A percentile compares a stretch with the other conserved stretches of the same genome.
These are phyloP conservation scores for Meandrina meandrites DNA, from an alignment of 92 coral and sea anemone species.

Conservation along the genomic window DNA sequence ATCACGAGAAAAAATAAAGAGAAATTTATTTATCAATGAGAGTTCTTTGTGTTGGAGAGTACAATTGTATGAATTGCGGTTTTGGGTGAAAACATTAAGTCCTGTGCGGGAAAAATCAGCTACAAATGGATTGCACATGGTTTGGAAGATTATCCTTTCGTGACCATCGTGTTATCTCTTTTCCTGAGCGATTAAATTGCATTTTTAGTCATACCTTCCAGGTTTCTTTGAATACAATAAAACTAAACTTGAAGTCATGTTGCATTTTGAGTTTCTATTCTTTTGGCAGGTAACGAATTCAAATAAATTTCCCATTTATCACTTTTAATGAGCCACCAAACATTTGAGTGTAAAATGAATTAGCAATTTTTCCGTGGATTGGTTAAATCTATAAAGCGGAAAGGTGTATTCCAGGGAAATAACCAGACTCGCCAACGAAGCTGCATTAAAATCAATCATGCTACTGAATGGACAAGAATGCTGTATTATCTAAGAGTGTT, in stretches of 20 bases:
- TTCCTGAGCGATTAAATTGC: not conserved
- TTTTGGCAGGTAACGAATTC: constrained; percentile 1
- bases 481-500: constrained; percentile 24
- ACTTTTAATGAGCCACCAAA: constrained; percentile 25
- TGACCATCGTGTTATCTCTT: not conserved
- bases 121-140: constrained; percentile 8
- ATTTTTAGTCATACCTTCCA: not conserved
- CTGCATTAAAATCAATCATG: not conserved
- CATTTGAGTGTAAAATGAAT: constrained; percentile 16
- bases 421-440: not conserved
- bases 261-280: not conserved
- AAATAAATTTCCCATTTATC: constrained; percentile 12
- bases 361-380: constrained; percentile 12
- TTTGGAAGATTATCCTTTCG: not conserved
- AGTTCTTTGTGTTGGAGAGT: constrained; percentile 22
- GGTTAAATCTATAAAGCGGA: not conserved
- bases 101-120: constrained; percentile 15
- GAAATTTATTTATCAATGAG: constrained; percentile 31
- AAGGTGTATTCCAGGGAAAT: not conserved
- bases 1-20: constrained; percentile 30
- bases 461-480: not conserved
- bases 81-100: constrained; percentile 23
- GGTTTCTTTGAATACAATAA: not conserved
- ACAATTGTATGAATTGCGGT: constrained; percentile 35
- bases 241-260: not conserved